Evolutionary conservation across 2,888 invertebrate species (phyloP).

Genomic region (Eurois occulta): DNA sequence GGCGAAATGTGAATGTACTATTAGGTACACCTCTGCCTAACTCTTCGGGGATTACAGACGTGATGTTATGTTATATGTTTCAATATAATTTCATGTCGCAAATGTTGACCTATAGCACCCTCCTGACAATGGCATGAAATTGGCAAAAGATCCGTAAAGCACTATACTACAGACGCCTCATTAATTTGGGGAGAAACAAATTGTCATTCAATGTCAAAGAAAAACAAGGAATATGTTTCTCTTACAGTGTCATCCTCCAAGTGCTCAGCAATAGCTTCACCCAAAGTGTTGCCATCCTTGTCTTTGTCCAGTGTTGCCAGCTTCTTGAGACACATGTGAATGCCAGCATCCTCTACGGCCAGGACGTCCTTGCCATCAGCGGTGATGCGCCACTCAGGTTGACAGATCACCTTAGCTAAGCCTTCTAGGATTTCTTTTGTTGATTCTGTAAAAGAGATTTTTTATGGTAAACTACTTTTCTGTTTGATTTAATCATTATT

Average conservation of each 20-base stretch:
- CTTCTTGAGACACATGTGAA: constrained; percentile 95
- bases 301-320: constrained; percentile 92
- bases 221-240: constrained; percentile 24
- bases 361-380: constrained; percentile 83
- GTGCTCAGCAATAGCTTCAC: constrained; percentile 88
- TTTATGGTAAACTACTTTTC: not conserved
- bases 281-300: constrained; percentile 89
- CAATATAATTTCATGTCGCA: not conserved
- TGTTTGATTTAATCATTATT: not conserved
- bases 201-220: too few species aligned
- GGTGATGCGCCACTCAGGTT: constrained; percentile 89
- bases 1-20: too few species aligned
- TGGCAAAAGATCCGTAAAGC: not conserved
- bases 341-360: constrained; percentile 94
- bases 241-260: constrained; percentile 90
- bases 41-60: too few species aligned
- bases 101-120: too few species aligned
- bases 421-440: constrained; percentile 80
- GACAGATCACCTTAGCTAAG: constrained; percentile 82
- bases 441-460: constrained; percentile 75
- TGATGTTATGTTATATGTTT: too few species aligned
- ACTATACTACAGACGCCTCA: too few species aligned
- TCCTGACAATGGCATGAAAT: not conserved
- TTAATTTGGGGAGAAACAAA: too few species aligned
- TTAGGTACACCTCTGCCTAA: too few species aligned